Base-by-base conservation (phyloP, 2,113 vertebrate genomes). In the Psettodes erumei region DNA sequence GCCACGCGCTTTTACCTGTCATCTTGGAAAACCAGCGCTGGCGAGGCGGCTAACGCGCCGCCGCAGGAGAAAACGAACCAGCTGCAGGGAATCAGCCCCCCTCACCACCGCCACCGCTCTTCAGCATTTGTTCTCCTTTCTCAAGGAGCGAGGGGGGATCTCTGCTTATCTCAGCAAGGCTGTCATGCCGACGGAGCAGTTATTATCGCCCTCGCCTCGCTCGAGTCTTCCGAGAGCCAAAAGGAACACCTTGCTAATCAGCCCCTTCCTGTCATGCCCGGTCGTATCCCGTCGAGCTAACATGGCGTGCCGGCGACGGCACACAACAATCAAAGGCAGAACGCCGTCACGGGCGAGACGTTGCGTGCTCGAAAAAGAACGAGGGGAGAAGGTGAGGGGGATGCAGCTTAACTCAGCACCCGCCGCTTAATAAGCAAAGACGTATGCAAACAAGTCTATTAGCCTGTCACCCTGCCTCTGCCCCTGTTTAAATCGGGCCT, bases 401-500 rank as follows among this genome's bases (percentile, higher is more conserved):
- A 63, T 32, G 16, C 30, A 50, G 56, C 53, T 83, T 61, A 79
- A 55, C 64, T 77, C 50, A 21, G 30, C 42, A 48, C 43, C 23
- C 35, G 51, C n/a, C 42, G 47, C 72, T 76, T 82, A 76, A 82
- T 67, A 65, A 86, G 81, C 81, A 88, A 72, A 74, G 65, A 69
- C 40, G 76, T 71, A 48, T 78, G 51, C 50, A 84, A 89, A 85
- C 81, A 79, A 77, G 65, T 83, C 62, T 79, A 79, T 86, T 89
- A 85, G 80, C 81, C 77, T 77, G 71, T 81, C 83, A 75, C 62
- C 73, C 50, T 54, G 48, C 72, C 69, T 82, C 53, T 80, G 84
- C 75, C 60, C 76, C 62, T 67, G 30, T 72, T 80, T 69, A 71
- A 80, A 76, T 77, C 67, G 70, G 66, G 37, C 13, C 42, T 35